Base-by-base conservation (phyloP, 2,797 vertebrate species). In the Takifugu rubripes region DNA sequence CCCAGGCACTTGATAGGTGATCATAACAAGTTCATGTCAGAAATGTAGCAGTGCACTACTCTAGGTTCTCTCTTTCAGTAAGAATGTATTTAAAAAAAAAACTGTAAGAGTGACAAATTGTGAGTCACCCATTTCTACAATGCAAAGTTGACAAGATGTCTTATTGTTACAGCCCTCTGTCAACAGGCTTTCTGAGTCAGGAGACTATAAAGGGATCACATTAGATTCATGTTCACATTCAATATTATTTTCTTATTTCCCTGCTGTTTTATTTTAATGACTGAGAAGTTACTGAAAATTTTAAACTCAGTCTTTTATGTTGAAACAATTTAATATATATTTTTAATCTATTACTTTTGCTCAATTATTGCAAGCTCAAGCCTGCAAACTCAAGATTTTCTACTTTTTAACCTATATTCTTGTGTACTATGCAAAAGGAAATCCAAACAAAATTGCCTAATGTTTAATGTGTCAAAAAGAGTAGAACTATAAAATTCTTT, bases 41-140 rank as follows among this genome's bases (percentile, higher is more conserved):
- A 83, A 64, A 85, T 88, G 88, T 91, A 91, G 87, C 88, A 84
- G 81, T 86, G 84, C 83, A 85, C 80, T 87, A 84, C 81, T 83
- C 69, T 81, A 83, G 70, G 78, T 63, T 83, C 61, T 84, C 78
- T 66, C 72, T 77, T 79, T 78, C 70, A 81, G 73, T 84, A 85
- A 86, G 88, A 92, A 91, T 91, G 89, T 90, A 89, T 84, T 80
- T 33, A 3, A 55, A 60, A 54, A 29, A 42, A 64, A 68, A 68
- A 64, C 56, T 68, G 66, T 74, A 71, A 40, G 36, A 40, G 36
- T 40, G 36, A 40, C 36, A 40, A 40, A 14, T 40, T 40, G 36
- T 40, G 36, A 12, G 48, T 25, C 25, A 64, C 54, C 25, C 42
- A 15, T 54, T 56, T 56, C 61, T 31, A 54, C 64, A 66, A 59